Conservation (phyloP, 2,797 vertebrate species). For the Gobionotothen gibberifrons region DNA sequence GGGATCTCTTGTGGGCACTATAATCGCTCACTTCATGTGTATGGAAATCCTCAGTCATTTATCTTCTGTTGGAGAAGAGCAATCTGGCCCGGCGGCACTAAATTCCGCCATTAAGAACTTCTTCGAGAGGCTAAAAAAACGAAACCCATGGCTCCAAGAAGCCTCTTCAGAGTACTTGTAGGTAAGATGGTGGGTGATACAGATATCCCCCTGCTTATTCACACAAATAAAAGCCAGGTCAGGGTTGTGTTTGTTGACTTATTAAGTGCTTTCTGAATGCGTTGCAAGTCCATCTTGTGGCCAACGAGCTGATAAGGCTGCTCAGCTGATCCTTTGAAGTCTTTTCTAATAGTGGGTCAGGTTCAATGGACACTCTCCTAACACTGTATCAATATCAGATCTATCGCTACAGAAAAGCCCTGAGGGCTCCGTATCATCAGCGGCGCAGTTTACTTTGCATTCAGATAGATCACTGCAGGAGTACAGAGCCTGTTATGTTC, state of each 20-base stretch:
- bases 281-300: conserved; percentile 2
- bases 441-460: conserved; percentile 59
- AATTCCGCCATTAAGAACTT: conserved; percentile 45
- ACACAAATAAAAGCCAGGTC: conserved; percentile 19
- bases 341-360: conserved; percentile 44
- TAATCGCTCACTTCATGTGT: conserved; percentile 33
- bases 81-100: conserved; percentile 23
- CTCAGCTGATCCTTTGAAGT: conserved; percentile 41
- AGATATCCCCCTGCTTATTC: conserved; percentile 33
- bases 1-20: conserved; percentile 46
- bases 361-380: conserved; percentile 30
- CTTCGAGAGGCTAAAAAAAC: conserved; percentile 27
- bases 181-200: conserved; percentile 23
- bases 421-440: conserved; percentile 39
- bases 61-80: conserved; percentile 40
- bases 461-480: conserved; percentile 47
- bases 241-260: conserved; percentile 26
- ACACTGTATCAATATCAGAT: conserved; percentile 47
- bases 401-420: conserved; percentile 32
- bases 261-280: conserved; percentile 24
- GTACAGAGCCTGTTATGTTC: conserved; percentile 21
- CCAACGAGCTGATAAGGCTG: conserved; percentile 33
- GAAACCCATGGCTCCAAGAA: conserved; percentile 24
- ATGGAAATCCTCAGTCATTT: conserved; percentile 46
- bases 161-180: conserved; percentile 28